Base-by-base conservation (phyloP, 2,888 invertebrate genomes). In the Folsomia manolachei region DNA sequence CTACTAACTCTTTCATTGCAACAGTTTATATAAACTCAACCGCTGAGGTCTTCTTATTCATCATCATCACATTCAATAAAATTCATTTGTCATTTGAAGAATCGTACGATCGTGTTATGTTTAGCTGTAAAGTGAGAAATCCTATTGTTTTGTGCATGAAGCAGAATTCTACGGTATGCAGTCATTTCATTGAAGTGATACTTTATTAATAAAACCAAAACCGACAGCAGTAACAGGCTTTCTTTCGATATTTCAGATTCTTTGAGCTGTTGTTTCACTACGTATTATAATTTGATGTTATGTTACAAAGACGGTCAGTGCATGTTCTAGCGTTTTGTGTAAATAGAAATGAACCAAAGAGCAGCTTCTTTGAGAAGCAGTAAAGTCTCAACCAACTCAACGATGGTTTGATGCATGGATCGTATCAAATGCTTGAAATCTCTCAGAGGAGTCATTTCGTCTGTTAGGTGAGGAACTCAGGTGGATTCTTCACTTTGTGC, bases 361-460 rank as follows among this genome's bases (percentile, higher is more conserved):
- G 39, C 39, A 39, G 39, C 39, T 39, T n/a, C n/a, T n/a, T 39
- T 39, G 39, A 39, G 39, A 39, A 14, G 39, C 14, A 39, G 14
- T 39, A 39, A 39, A 39, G 39, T 4, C 39, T 39, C 39, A 39
- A n/a, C n/a, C n/a, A n/a, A 39, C 39, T 39, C 39, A 39, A 39
- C 39, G 39, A 39, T 39, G 39, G 7, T 39, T 39, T 39, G 39
- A 39, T 39, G 39, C 39, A 39, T 39, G 39, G 39, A n/a, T 39
- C 39, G 39, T 14, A 39, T 39, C 39, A 39, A 39, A 56, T 56
- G 56, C 18, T 56, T 18, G 56, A 21, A 56, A 56, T 56, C 18
- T 56, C 56, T 56, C 56, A 56, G 56, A 27, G 63, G 26, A 63
- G 63, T 63, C 63, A 23, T 63, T 63, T 63, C 27, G 27, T 63